Conservation (phyloP, 2,113 vertebrate species). For the Himantopus leucocephalus region DNA sequence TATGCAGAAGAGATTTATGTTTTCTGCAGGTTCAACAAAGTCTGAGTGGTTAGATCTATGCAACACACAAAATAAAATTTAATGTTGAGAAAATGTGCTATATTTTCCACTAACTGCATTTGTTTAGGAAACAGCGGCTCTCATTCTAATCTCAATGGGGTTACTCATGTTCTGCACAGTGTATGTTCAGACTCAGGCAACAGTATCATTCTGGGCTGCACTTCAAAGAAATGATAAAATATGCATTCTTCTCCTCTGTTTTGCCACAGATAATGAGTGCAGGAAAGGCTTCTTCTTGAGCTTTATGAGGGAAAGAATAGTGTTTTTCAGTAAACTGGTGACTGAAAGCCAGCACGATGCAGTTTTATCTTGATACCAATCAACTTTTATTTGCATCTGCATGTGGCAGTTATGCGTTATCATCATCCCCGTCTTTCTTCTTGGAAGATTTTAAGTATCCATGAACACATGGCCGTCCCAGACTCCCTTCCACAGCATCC, state of each 20-base stretch:
- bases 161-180: not conserved
- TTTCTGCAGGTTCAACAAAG: not conserved
- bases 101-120: constrained; percentile 16
- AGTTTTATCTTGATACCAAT: not conserved
- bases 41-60: not conserved
- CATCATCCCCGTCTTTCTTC: not conserved
- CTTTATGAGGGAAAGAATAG: not conserved
- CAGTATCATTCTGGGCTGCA: constrained; percentile 6
- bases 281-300: not conserved
- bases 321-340: not conserved
- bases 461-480: not conserved
- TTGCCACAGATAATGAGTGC: not conserved
- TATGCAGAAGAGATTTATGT: not conserved
- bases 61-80: not conserved
- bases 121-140: not conserved
- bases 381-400: not conserved
- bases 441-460: not conserved
- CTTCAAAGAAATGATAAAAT: constrained; percentile 50
- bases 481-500: not conserved
- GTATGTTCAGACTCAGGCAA: constrained; percentile 7
- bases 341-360: not conserved
- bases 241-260: not conserved
- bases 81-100: not conserved
- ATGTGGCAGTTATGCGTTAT: not conserved
- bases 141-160: not conserved